These are phyloP conservation scores for Pogona vitticeps DNA, from an alignment of 2,113 vertebrate genomes.

Conservation along the genomic window DNA sequence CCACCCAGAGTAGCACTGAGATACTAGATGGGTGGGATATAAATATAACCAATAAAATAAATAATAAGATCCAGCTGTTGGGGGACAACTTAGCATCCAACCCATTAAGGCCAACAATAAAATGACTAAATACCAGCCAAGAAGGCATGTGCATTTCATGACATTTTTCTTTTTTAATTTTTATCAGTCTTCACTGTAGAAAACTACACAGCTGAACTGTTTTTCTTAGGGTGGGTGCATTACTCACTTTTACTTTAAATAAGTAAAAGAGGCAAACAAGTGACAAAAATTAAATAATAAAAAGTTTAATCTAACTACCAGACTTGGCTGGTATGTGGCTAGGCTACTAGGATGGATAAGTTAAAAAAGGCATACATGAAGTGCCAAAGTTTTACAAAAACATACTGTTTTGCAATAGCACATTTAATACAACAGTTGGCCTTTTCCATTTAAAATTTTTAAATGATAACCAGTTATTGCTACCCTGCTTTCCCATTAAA, in stretches of 20 bases:
- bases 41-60: too few relatives aligned
- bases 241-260: neutral
- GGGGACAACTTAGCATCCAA: neutral
- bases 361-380: neutral
- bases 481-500: neutral
- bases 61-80: too few relatives aligned
- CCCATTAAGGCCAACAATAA: neutral
- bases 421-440: neutral
- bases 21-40: too few relatives aligned
- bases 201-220: neutral
- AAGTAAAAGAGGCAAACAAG: neutral
- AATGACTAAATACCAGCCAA: neutral
- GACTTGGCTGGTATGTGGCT: too few relatives aligned
- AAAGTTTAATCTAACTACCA: too few relatives aligned
- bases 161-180: too few relatives aligned
- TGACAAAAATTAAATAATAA: neutral
- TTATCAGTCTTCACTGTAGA: neutral
- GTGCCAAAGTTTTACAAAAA: neutral
- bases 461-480: neutral
- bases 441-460: neutral
- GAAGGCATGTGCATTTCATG: too few relatives aligned
- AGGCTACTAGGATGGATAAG: neutral
- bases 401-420: neutral
- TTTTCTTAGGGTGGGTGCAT: too few relatives aligned
- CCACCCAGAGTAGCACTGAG: too few relatives aligned